Conservation (phyloP, 2,888 invertebrate species). For the Ectobius pallidus region DNA sequence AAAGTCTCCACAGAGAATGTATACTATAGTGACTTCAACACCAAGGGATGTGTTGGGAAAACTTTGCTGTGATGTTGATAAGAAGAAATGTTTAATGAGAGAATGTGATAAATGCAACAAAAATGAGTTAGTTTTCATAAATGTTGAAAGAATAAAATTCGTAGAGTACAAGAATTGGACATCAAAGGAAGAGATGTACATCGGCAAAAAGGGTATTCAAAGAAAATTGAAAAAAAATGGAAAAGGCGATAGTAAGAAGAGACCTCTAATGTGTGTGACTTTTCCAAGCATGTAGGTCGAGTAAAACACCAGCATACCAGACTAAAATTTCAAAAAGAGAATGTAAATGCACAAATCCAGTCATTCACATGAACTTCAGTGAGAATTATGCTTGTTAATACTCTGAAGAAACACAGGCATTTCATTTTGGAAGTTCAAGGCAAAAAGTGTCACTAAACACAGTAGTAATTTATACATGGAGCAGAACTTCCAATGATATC, state of each 20-base stretch:
- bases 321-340: background rate
- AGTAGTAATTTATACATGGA: background rate
- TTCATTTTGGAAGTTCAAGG: background rate
- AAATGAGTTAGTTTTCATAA: background rate
- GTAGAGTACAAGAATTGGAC: no score
- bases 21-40: background rate
- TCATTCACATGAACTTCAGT: background rate
- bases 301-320: background rate
- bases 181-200: background rate
- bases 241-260: background rate
- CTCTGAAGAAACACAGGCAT: background rate
- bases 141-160: background rate
- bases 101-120: background rate
- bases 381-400: background rate
- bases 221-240: background rate
- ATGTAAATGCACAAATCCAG: background rate
- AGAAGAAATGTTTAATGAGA: background rate
- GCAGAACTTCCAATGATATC: background rate
- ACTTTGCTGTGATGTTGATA: background rate
- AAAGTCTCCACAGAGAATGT: background rate
- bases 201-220: background rate
- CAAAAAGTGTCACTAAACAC: background rate
- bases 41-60: background rate
- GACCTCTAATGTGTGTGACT: background rate
- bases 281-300: background rate